Conservation (phyloP, 2,888 invertebrate species). For the Apotomis betuletana region DNA sequence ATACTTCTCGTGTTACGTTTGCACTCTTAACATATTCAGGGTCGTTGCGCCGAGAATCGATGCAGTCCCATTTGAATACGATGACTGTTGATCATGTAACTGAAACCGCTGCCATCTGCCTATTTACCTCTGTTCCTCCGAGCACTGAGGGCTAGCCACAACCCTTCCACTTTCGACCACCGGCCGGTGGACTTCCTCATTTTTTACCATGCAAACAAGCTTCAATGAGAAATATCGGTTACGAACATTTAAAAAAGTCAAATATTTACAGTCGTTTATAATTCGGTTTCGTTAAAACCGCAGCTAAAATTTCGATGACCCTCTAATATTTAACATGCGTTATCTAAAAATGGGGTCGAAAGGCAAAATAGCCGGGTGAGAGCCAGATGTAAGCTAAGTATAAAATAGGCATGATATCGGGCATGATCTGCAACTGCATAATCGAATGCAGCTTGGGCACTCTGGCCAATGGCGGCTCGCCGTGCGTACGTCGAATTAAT, state of each 20-base stretch:
- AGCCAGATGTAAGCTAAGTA: slow-evolving; percentile 76
- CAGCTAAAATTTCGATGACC: slow-evolving; percentile 33
- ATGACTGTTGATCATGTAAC: slow-evolving; percentile 80
- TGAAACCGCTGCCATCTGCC: slow-evolving; percentile 76
- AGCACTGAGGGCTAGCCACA: slow-evolving; percentile 56
- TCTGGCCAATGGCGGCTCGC: slow-evolving; percentile 67
- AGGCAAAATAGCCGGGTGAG: slow-evolving; percentile 50
- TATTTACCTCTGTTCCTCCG: slow-evolving; percentile 67
- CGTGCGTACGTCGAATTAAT: slow-evolving; percentile 61
- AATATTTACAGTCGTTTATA: slow-evolving; percentile 67
- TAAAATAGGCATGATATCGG: slow-evolving; percentile 69
- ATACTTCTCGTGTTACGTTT: slow-evolving; percentile 44
- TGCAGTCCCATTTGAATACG: slow-evolving; percentile 73
- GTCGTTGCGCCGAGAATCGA: slow-evolving; percentile 55
- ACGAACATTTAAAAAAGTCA: slow-evolving; percentile 74
- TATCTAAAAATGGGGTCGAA: slow-evolving; percentile 49
- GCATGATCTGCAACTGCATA: slow-evolving; percentile 75
- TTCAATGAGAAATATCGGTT: slow-evolving; percentile 82
- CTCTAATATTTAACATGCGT: slow-evolving; percentile 36
- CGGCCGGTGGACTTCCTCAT: slow-evolving; percentile 68
- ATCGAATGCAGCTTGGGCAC: slow-evolving; percentile 70
- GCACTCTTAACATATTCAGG: slow-evolving; percentile 43
- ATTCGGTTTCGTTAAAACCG: slow-evolving; percentile 48
- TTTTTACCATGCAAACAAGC: slow-evolving; percentile 79
- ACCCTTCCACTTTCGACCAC: slow-evolving; percentile 67